These are phyloP conservation scores for Semnornis frantzii DNA, from an alignment of 2,113 vertebrate genomes.

Conservation along the genomic window DNA sequence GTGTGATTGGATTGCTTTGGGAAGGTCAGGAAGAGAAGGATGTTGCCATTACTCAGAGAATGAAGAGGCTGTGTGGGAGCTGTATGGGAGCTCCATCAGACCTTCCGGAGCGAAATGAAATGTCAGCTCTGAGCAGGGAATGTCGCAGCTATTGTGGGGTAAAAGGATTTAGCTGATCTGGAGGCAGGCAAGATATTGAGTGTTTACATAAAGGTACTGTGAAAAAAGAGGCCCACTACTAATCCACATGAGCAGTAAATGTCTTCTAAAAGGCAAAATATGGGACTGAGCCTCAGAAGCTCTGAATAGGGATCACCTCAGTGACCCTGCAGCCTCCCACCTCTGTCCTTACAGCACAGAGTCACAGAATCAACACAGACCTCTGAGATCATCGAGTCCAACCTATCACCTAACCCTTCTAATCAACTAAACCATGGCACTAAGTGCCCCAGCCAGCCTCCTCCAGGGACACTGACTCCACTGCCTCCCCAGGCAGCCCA, in stretches of 20 bases:
- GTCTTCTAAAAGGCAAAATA: neutral
- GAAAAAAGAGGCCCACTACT: neutral
- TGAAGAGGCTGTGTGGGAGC: neutral
- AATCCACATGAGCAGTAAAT: neutral
- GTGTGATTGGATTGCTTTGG: neutral
- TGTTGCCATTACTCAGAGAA: neutral
- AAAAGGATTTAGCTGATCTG: neutral
- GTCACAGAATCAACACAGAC: no score
- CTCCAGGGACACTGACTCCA: no score
- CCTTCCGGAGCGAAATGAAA: neutral
- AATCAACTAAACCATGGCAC: no score
- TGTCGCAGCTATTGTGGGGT: neutral
- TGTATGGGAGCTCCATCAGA: neutral
- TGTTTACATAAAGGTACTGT: neutral
- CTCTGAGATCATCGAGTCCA: no score
- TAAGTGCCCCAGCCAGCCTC: no score
- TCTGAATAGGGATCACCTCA: neutral
- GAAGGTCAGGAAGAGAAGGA: neutral
- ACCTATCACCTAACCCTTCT: no score
- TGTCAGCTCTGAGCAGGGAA: neutral
- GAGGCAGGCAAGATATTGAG: neutral
- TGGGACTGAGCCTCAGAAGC: neutral
- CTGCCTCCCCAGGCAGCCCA: no score
- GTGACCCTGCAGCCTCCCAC: neutral
- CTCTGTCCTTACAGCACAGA: neutral